These are phyloP conservation scores for Agrilus biguttatus DNA, from an alignment of 2,888 invertebrate genomes.

Conservation along the genomic window DNA sequence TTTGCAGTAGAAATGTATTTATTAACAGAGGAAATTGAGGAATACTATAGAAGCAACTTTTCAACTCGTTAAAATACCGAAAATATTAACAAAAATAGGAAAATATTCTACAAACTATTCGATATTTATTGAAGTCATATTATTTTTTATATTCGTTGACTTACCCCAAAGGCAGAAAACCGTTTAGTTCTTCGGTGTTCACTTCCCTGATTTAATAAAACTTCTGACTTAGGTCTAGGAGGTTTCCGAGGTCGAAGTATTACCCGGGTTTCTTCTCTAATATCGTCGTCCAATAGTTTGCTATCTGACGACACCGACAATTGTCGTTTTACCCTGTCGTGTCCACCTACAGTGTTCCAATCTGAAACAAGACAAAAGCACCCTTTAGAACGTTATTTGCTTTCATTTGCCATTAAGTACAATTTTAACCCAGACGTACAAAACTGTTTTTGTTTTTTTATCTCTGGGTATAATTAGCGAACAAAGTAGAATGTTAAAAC, in stretches of 20 bases:
- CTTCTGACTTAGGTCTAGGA: conserved; percentile 91
- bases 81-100: too few relatives aligned
- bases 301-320: conserved; percentile 86
- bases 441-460: too few relatives aligned
- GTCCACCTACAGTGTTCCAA: conserved; percentile 62
- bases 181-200: conserved; percentile 75
- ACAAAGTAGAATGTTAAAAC: too few relatives aligned
- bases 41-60: too few relatives aligned
- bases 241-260: conserved; percentile 83
- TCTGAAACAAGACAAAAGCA: conserved; percentile 37
- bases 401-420: too few relatives aligned
- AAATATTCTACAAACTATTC: too few relatives aligned
- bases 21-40: too few relatives aligned
- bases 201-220: conserved; percentile 62
- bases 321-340: conserved; percentile 77
- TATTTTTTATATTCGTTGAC: conserved; percentile 23
- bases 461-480: too few relatives aligned
- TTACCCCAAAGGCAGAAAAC: conserved; percentile 93
- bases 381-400: background rate
- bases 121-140: too few relatives aligned
- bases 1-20: too few relatives aligned
- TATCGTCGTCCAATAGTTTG: conserved; percentile 79
- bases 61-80: too few relatives aligned
- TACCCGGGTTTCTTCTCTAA: conserved; percentile 76
- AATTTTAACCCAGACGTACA: too few relatives aligned